Percentiles rank a stretch among this genome's conserved stretches.
phyloP scores from a whole-genome alignment of 2,888 invertebrate genomes.

The Linhomoeus sp. region DNA sequence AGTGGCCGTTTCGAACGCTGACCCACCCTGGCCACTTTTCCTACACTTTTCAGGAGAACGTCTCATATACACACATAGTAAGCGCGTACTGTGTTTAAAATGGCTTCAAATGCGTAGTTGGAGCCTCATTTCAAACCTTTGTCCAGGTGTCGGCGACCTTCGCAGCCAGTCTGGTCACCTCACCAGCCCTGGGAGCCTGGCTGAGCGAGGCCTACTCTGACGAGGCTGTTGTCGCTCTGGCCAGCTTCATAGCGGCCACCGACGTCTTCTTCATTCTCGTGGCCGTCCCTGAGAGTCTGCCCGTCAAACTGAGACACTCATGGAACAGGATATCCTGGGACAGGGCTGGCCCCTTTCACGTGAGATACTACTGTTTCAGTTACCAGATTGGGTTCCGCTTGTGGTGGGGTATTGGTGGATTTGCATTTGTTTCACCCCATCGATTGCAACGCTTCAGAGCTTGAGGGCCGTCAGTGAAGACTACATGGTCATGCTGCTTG shows the following conservation, averaged over 20 bases:
- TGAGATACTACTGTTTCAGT: too few species aligned
- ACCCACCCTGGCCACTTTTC: too few species aligned
- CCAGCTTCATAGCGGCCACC: slow-evolving; percentile 74
- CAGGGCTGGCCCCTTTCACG: slow-evolving; percentile 75
- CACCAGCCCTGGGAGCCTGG: slow-evolving; percentile 73
- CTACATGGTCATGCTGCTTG: slow-evolving; percentile 82
- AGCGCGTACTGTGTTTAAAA: too few species aligned
- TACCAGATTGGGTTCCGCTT: too few species aligned
- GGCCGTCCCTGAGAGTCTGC: slow-evolving; percentile 90
- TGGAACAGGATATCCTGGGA: slow-evolving; percentile 87
- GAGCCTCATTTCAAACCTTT: too few species aligned
- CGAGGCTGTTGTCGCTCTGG: slow-evolving; percentile 42
- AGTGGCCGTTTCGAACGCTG: too few species aligned
- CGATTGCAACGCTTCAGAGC: too few species aligned
- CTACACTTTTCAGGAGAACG: too few species aligned
- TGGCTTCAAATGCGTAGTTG: too few species aligned
- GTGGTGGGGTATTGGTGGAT: neutral
- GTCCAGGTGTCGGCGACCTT: slow-evolving; percentile 77
- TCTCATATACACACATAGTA: too few species aligned
- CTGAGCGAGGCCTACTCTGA: slow-evolving; percentile 43
- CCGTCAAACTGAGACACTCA: slow-evolving; percentile 62
- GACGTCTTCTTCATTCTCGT: slow-evolving; percentile 96
- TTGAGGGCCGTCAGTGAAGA: slow-evolving; percentile 76
- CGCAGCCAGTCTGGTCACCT: slow-evolving; percentile 94
- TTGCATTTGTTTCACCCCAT: slow-evolving; percentile 11